These are phyloP conservation scores for Ascaphus truei DNA, from an alignment of 2,113 vertebrate species.

Conservation along the genomic window DNA sequence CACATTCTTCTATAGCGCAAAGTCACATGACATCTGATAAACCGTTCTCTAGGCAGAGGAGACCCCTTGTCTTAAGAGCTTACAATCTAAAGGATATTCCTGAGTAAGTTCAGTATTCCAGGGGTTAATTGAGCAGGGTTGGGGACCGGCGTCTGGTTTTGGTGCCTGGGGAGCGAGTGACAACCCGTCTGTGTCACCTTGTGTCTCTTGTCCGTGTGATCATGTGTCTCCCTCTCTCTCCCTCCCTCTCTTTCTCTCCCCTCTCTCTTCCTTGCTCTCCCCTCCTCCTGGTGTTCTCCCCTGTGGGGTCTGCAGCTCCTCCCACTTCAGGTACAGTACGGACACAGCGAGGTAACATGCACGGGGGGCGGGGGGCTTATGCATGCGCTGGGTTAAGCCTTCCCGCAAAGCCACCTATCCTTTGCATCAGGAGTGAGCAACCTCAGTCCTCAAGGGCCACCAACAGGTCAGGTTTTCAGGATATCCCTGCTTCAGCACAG, in stretches of 20 bases:
- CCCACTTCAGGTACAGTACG: conserved; percentile 80
- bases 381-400: background rate
- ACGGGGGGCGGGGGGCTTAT: conserved; percentile 41
- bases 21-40: no score
- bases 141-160: background rate
- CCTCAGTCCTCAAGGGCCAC: no score
- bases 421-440: no score
- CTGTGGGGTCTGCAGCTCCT: conserved; percentile 75
- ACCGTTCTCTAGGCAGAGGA: no score
- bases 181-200: background rate
- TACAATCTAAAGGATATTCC: no score
- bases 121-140: no score
- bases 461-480: no score
- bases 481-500: no score
- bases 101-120: no score
- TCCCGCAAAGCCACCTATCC: background rate
- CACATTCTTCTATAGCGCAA: no score
- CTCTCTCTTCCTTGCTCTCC: conserved; percentile 59
- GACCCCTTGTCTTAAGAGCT: no score
- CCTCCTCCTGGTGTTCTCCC: conserved; percentile 46
- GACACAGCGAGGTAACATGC: conserved; percentile 72
- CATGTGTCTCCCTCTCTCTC: background rate
- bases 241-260: conserved; percentile 49
- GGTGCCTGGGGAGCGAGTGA: no score
- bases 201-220: background rate